Percentiles rank a stretch among this genome's conserved stretches.
phyloP scores from a whole-genome alignment of 1,140 invertebrate genomes.

The Diprion similis region DNA sequence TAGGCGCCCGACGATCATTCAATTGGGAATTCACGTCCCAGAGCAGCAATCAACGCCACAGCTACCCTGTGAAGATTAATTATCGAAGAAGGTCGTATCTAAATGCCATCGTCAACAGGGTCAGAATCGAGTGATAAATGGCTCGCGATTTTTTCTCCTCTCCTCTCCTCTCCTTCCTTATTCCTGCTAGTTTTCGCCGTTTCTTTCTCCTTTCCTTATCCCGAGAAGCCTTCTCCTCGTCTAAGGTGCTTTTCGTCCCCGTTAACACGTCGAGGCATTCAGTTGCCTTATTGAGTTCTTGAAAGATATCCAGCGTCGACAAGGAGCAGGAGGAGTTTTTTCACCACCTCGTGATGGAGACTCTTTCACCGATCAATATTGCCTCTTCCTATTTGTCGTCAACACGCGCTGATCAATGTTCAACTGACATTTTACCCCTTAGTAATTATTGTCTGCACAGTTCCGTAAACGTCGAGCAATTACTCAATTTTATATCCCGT shows the following conservation, averaged over 20 bases:
- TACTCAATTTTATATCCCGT: too few species aligned
- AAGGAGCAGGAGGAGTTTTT: too few species aligned
- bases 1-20: neutral
- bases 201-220: too few species aligned
- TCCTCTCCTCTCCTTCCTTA: neutral
- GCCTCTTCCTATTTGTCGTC: too few species aligned
- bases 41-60: neutral
- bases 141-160: neutral
- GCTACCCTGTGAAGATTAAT: neutral
- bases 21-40: slow-evolving; percentile 7
- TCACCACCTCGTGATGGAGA: too few species aligned
- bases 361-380: too few species aligned
- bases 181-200: too few species aligned
- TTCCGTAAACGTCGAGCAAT: too few species aligned
- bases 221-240: too few species aligned
- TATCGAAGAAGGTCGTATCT: neutral
- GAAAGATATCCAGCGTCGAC: neutral
- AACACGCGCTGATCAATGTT: too few species aligned
- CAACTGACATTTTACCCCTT: too few species aligned
- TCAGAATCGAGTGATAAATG: slow-evolving; percentile 3
- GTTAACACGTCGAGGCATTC: slow-evolving; percentile 4
- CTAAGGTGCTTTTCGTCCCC: neutral
- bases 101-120: neutral
- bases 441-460: too few species aligned
- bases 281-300: slow-evolving; percentile 7